Evolutionary conservation across 2,113 vertebrate species (phyloP), one percentile per base, ranked within the genome.

Genomic region (Hemibagrus wyckioides): DNA sequence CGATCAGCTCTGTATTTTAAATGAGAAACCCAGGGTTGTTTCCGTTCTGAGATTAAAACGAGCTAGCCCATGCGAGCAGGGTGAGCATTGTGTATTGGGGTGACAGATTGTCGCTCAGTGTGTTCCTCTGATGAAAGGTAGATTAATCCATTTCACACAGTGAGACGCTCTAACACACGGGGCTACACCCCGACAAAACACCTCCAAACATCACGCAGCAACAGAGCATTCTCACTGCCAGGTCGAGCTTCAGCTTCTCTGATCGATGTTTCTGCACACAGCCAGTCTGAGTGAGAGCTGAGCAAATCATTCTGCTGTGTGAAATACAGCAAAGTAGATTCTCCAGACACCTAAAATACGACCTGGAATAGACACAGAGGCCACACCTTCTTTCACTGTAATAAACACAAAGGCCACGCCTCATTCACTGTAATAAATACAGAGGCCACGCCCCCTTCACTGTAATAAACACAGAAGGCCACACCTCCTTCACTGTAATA

Each of bases 51-150:
- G 10, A 28, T 48, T 23, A 48, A 77, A 17, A 19, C 17, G 13
- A 50, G 73, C 41, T 28, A 30, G 1, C 7, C 4, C 1, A 0
- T 77, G 44, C 30, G 75, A n/a, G 75, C 4, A 17, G 6, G n/a
- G 75, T 15, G 2, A 17, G 75, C 8, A 2, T n/a, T 50, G 75
- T 56, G 15, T 28, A 23, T 25, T 28, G 10, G 44, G 83, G 56
- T 65, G 84, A 85, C 84, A 85, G 84, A 79, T 33, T 36, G 84
- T 30, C 36, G 84, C 84, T 65, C 73, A 65, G 73, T 77, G 41
- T 65, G 73, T 36, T 52, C 57, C 73, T 36, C 10, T 28, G 57
- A 59, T 48, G 75, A 76, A 56, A 77, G 39, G 41, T 17, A 52
- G 73, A 85, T 85, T 33, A 85, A 79, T 63, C 73, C n/a, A 50